A percentile compares a stretch with the other conserved stretches of the same genome.
Evolutionary conservation across 2,797 vertebrate genomes (phyloP).

Genomic region (Buceros bicornis): DNA sequence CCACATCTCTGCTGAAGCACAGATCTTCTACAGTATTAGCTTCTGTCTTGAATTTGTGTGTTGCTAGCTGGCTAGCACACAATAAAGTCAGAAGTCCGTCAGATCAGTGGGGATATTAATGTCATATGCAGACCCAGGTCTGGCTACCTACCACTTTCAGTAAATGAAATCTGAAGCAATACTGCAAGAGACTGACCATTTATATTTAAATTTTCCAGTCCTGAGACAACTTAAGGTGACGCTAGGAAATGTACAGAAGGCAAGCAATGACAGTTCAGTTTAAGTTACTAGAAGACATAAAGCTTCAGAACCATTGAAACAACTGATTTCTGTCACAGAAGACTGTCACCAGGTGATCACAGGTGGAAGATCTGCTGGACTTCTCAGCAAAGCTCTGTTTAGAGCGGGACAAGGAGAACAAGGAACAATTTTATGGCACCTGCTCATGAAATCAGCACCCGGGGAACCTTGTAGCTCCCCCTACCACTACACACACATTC

Average conservation of each 20-base stretch:
- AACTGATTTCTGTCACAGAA: neutral
- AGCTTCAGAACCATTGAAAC: neutral
- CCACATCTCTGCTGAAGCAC: neutral
- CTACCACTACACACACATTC: neutral
- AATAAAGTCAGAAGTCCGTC: neutral
- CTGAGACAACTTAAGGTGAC: neutral
- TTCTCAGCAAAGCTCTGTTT: neutral
- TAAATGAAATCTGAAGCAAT: neutral
- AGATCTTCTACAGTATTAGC: neutral
- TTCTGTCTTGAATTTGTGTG: accelerated
- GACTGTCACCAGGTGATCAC: neutral
- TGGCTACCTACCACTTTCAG: neutral
- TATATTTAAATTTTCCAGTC: neutral
- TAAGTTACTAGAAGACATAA: neutral
- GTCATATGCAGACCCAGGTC: neutral
- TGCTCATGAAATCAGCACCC: neutral
- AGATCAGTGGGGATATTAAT: neutral
- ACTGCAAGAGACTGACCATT: neutral
- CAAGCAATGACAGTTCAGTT: neutral
- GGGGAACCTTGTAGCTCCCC: accelerated
- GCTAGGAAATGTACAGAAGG: neutral
- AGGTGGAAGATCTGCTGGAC: neutral
- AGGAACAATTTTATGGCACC: neutral
- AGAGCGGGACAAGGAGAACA: neutral
- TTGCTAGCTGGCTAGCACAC: neutral